These are phyloP conservation scores for Arrhopalites spinosus DNA, from an alignment of 2,888 invertebrate genomes.

Conservation along the genomic window DNA sequence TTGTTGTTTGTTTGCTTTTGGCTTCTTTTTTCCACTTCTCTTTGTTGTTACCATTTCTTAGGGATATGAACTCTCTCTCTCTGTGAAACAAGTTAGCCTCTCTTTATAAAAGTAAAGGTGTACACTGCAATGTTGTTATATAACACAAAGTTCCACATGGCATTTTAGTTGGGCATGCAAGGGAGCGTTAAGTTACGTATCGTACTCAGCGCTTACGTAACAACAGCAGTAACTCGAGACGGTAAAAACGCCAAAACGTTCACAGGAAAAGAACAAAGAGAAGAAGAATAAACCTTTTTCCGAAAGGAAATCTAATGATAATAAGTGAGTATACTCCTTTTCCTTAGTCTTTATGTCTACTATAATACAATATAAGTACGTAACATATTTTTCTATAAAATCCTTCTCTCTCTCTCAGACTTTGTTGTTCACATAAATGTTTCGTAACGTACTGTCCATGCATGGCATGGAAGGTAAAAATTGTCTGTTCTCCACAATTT, in stretches of 20 bases:
- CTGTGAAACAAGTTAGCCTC: background rate
- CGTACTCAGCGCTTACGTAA: background rate
- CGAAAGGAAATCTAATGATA: background rate
- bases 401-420: background rate
- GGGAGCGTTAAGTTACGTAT: too few species aligned
- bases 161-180: background rate
- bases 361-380: too few species aligned
- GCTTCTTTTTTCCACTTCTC: too few species aligned
- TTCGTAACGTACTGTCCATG: too few species aligned
- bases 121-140: background rate
- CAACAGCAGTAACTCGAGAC: background rate
- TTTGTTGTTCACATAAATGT: too few species aligned
- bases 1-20: background rate
- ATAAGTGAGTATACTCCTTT: too few species aligned
- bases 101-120: background rate
- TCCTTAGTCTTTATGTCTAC: too few species aligned
- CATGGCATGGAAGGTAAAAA: too few species aligned
- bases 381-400: too few species aligned
- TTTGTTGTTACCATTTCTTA: too few species aligned
- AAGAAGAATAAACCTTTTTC: slow-evolving; percentile 1
- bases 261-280: background rate
- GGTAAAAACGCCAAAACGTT: slow-evolving; percentile 2
- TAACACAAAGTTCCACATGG: background rate
- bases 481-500: too few species aligned
- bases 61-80: too few species aligned